A percentile compares a stretch with the other conserved stretches of the same genome.
phyloP scores from a whole-genome alignment of 1,140 invertebrate genomes.

The Meloidogyne exigua region DNA sequence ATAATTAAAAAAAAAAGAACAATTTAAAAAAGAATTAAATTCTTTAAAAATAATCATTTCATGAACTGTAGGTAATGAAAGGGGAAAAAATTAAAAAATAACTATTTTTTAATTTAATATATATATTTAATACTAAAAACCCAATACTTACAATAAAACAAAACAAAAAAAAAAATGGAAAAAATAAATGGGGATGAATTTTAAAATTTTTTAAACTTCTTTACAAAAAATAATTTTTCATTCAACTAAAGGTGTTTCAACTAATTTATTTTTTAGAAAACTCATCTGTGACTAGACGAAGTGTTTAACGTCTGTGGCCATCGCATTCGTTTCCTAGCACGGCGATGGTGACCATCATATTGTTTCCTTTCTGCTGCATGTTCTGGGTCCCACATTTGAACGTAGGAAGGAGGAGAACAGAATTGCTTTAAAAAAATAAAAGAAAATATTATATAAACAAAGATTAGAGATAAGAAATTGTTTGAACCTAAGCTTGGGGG shows the following conservation, averaged over 20 bases:
- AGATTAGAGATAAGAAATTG: too few species aligned
- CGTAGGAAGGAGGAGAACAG: conserved; percentile 20
- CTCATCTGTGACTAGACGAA: not conserved
- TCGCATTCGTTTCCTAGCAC: conserved; percentile 12
- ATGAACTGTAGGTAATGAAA: too few species aligned
- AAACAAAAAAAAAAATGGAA: not conserved
- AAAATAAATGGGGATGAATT: not conserved
- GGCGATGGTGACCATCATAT: conserved; percentile 19
- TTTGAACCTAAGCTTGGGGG: too few species aligned
- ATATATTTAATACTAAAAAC: not conserved
- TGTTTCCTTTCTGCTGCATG: conserved; percentile 3
- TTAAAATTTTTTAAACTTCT: not conserved
- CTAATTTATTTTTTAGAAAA: conserved; percentile 14
- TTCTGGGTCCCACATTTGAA: conserved; percentile 19
- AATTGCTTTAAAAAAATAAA: not conserved
- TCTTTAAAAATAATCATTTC: too few species aligned
- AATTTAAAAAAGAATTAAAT: too few species aligned
- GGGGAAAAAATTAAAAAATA: not conserved
- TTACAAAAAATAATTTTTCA: not conserved
- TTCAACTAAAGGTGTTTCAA: not conserved
- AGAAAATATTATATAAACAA: not conserved
- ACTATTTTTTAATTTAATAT: not conserved
- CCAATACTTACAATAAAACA: conserved; percentile 10
- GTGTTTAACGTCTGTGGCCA: not conserved
- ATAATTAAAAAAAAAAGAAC: too few species aligned